These are phyloP conservation scores for Agriopis marginaria DNA, from an alignment of 2,888 invertebrate genomes.

Conservation along the genomic window DNA sequence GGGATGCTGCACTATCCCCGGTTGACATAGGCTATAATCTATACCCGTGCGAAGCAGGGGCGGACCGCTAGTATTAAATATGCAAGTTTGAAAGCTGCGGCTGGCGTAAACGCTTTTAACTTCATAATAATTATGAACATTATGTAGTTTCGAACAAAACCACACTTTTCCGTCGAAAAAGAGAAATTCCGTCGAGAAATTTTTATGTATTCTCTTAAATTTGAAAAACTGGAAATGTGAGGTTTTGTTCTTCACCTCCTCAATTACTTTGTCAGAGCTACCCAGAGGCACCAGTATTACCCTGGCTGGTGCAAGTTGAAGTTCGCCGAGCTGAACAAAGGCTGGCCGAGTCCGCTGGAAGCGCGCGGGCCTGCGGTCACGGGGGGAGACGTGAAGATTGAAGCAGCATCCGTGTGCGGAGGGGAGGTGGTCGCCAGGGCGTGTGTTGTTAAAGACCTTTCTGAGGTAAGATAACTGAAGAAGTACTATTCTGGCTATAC, in stretches of 20 bases:
- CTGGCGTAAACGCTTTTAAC: background rate
- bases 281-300: slow-evolving; percentile 87
- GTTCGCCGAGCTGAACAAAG: slow-evolving; percentile 88
- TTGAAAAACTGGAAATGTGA: too few species aligned
- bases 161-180: too few species aligned
- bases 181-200: too few species aligned
- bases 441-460: slow-evolving; percentile 89
- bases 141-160: too few species aligned
- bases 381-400: slow-evolving; percentile 63
- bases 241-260: too few species aligned
- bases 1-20: too few species aligned
- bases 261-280: slow-evolving; percentile 84
- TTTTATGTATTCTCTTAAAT: too few species aligned
- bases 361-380: slow-evolving; percentile 51
- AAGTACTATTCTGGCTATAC: too few species aligned
- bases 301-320: slow-evolving; percentile 86
- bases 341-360: slow-evolving; percentile 71
- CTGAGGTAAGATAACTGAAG: slow-evolving; percentile 80
- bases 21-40: too few species aligned
- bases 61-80: too few species aligned
- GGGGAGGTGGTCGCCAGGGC: slow-evolving; percentile 90
- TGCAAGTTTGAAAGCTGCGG: background rate
- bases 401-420: slow-evolving; percentile 90
- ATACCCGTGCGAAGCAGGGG: too few species aligned
- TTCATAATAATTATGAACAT: too few species aligned